Evolutionary conservation across 1,140 invertebrate species (phyloP).

Genomic region (Drosophila punjabiensis): DNA sequence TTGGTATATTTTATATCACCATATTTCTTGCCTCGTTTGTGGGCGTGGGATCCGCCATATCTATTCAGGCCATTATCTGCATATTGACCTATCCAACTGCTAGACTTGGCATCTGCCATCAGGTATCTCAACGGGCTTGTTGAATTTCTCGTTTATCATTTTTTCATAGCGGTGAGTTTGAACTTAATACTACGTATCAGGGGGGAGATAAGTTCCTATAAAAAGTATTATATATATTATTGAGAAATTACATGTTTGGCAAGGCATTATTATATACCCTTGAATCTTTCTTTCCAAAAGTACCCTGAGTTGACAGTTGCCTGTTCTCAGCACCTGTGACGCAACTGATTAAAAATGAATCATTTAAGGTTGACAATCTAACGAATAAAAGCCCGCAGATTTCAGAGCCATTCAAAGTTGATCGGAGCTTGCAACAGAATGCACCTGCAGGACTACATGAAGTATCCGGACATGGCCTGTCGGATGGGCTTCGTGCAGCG

Average conservation of each 20-base stretch:
- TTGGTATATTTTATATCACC: conserved; percentile 31
- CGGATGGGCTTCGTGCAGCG: conserved; percentile 28
- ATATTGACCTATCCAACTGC: conserved; percentile 66
- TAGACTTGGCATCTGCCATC: conserved; percentile 47
- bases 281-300: not conserved
- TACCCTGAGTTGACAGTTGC: conserved; percentile 4
- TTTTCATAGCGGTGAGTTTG: conserved; percentile 43
- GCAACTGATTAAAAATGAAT: not conserved
- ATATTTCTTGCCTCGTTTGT: conserved; percentile 41
- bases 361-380: not conserved
- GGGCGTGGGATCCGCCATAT: conserved; percentile 56
- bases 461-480: conserved; percentile 46
- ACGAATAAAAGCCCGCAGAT: not conserved
- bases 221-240: not conserved
- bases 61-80: conserved; percentile 59
- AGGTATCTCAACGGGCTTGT: conserved; percentile 57
- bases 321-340: conserved; percentile 6
- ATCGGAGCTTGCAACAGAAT: conserved; percentile 10
- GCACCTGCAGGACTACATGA: conserved; percentile 55
- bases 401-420: not conserved
- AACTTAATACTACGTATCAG: not conserved
- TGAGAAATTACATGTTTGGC: not conserved
- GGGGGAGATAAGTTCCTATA: not conserved
- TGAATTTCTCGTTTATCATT: conserved; percentile 39
- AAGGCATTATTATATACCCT: not conserved